Percentiles rank a stretch among this genome's conserved stretches.
Evolutionary conservation across 2,888 invertebrate species (phyloP).

Genomic region (Lymantria monacha): DNA sequence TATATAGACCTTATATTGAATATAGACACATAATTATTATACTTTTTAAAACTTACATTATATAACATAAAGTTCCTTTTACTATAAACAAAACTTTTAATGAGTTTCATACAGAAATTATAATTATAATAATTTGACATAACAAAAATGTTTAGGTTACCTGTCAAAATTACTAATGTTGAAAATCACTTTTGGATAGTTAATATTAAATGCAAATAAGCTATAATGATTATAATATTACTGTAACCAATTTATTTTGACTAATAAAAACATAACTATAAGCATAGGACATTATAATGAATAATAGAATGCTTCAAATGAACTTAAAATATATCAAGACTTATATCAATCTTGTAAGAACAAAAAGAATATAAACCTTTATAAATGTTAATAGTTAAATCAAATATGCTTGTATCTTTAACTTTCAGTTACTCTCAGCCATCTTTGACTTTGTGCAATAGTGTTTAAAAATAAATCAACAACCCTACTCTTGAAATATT

Average conservation of each 20-base stretch:
- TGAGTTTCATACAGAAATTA: no score
- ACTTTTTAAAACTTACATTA: no score
- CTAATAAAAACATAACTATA: constrained; percentile 38
- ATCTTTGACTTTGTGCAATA: constrained; percentile 65
- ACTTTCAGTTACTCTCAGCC: constrained; percentile 58
- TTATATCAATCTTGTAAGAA: constrained; percentile 36
- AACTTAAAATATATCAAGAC: constrained; percentile 18
- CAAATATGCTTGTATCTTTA: constrained; percentile 34
- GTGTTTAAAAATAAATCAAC: constrained; percentile 69
- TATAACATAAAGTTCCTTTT: no score
- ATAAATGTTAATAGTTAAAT: constrained; percentile 20
- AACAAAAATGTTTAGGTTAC: constrained; percentile 51
- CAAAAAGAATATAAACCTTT: constrained; percentile 18
- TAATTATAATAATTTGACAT: constrained; percentile 34
- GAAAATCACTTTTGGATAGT: constrained; percentile 11
- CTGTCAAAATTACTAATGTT: constrained; percentile 47
- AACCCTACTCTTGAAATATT: constrained; percentile 41
- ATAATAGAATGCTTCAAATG: constrained; percentile 17
- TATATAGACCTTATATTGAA: no score
- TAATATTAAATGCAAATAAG: constrained; percentile 3
- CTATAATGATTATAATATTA: constrained; percentile 3
- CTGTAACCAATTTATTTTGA: constrained; percentile 20
- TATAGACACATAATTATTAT: no score
- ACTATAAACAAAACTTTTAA: no score
- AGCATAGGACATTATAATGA: constrained; percentile 34